Evolutionary conservation across 2,888 invertebrate species (phyloP).

Genomic region (Caenorhabditis japonica): DNA sequence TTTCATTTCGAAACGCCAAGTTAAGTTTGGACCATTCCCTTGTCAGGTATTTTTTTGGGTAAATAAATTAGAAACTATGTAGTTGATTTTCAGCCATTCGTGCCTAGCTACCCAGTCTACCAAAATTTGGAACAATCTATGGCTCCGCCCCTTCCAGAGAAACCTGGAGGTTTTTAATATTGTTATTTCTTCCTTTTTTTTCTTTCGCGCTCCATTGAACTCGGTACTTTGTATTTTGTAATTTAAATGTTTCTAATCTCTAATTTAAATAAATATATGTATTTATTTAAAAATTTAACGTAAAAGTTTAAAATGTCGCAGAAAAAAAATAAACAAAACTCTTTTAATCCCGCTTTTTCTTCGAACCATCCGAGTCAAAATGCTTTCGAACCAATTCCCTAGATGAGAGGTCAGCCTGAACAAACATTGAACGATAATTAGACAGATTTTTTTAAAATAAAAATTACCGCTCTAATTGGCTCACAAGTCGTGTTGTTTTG

Average conservation of each 20-base stretch:
- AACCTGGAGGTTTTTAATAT: constrained; percentile 28
- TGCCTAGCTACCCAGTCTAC: constrained; percentile 47
- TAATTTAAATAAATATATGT: no score
- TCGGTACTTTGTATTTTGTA: no score
- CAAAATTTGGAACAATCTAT: constrained; percentile 18
- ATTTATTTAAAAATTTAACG: no score
- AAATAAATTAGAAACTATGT: no score
- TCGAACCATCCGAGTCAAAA: constrained; percentile 36
- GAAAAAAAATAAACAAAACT: no score
- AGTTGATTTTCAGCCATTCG: constrained; percentile 48
- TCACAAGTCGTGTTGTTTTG: constrained; percentile 74
- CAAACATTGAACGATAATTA: constrained; percentile 4
- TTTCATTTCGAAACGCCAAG: no score
- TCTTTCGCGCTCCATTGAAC: no score
- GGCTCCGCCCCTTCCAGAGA: constrained; percentile 24
- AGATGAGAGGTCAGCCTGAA: constrained; percentile 61
- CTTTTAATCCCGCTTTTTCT: background rate
- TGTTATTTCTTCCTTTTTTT: constrained; percentile 14
- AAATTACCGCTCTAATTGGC: constrained; percentile 72
- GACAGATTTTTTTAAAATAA: constrained; percentile 35
- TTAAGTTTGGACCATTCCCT: no score
- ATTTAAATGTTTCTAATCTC: no score
- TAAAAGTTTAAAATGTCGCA: no score
- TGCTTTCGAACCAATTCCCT: constrained; percentile 49
- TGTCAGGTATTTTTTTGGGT: no score